phyloP scores from a whole-genome alignment of 2,888 invertebrate species.

The Sesia apiformis region DNA sequence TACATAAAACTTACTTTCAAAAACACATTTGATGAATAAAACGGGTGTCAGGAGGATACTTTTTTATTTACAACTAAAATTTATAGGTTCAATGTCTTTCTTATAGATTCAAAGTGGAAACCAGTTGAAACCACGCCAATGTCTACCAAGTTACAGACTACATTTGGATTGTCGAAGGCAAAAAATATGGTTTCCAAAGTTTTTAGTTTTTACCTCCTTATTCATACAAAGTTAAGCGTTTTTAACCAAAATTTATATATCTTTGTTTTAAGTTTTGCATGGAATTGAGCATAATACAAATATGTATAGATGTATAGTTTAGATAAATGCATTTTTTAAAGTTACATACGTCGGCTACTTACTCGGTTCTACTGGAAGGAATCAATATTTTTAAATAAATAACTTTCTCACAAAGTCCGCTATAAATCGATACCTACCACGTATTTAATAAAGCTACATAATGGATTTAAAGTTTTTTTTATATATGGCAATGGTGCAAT shows the following conservation, averaged over 20 bases:
- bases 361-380: too few relatives aligned
- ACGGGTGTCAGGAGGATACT: conserved; percentile 26
- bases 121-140: conserved; percentile 31
- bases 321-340: too few relatives aligned
- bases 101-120: conserved; percentile 30
- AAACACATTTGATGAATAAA: conserved; percentile 48
- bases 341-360: too few relatives aligned
- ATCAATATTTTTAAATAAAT: too few relatives aligned
- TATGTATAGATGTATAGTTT: too few relatives aligned
- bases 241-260: background rate
- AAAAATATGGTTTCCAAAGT: background rate
- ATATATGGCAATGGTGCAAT: too few relatives aligned
- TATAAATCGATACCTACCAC: too few relatives aligned
- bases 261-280: background rate
- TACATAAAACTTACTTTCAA: conserved; percentile 42
- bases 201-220: background rate
- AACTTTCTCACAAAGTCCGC: too few relatives aligned
- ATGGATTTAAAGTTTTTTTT: too few relatives aligned
- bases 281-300: background rate
- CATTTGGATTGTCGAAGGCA: conserved; percentile 12
- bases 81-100: conserved; percentile 42
- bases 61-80: conserved; percentile 32
- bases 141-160: conserved; percentile 37
- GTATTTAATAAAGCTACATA: too few relatives aligned
- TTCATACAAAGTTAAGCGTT: background rate